phyloP scores from a whole-genome alignment of 2,797 vertebrate genomes.

The Xenopus petersii region DNA sequence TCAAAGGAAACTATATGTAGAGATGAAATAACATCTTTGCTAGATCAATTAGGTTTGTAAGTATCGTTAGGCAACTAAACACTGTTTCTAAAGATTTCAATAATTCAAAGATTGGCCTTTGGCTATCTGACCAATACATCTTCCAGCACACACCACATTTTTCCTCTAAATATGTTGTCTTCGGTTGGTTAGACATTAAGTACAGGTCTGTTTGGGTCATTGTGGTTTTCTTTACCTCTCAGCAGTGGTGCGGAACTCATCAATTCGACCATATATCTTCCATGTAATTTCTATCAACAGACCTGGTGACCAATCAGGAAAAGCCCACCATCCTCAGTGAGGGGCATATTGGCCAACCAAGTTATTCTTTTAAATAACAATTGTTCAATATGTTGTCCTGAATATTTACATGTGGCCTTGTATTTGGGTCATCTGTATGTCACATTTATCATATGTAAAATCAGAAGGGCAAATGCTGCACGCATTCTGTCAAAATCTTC shows the following conservation, averaged over 20 bases:
- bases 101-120: constrained; percentile 81
- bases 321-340: constrained; percentile 57
- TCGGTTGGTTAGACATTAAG: constrained; percentile 77
- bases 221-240: constrained; percentile 72
- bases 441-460: constrained; percentile 76
- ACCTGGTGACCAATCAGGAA: constrained; percentile 73
- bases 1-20: constrained; percentile 66
- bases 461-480: constrained; percentile 58
- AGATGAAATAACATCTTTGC: constrained; percentile 70
- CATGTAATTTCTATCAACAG: constrained; percentile 78
- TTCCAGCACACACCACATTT: constrained; percentile 71
- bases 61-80: constrained; percentile 75
- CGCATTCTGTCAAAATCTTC: constrained; percentile 63
- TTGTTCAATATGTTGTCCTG: constrained; percentile 68
- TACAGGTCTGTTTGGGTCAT: constrained; percentile 73
- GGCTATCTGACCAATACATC: constrained; percentile 73
- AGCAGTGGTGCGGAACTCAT: constrained; percentile 70
- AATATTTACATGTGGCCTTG: constrained; percentile 70
- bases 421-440: constrained; percentile 68
- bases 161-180: constrained; percentile 79
- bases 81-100: constrained; percentile 81
- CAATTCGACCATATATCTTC: constrained; percentile 78
- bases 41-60: constrained; percentile 81
- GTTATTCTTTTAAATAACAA: constrained; percentile 68
- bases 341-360: constrained; percentile 72